Percentiles rank a stretch among this genome's conserved stretches.
phyloP scores from a whole-genome alignment of 1,140 invertebrate species.

The Wiebesia pumilae region DNA sequence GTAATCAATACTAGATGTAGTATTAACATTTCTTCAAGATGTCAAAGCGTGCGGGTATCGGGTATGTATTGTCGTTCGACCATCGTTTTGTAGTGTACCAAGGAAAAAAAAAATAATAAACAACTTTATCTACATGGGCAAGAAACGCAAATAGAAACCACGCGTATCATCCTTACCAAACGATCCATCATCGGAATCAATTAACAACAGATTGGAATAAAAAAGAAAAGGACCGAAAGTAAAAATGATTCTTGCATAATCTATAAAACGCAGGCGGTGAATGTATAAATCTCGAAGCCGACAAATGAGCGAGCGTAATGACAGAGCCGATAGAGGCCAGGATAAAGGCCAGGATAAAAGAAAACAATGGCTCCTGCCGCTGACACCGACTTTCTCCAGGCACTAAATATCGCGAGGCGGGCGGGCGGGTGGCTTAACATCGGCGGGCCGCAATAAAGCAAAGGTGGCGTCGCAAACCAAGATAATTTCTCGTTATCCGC shows the following conservation, averaged over 20 bases:
- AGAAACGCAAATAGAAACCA: neutral
- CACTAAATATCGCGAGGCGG: too few relatives aligned
- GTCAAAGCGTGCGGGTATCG: too few relatives aligned
- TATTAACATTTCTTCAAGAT: too few relatives aligned
- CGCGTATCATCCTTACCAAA: neutral
- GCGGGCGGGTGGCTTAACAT: too few relatives aligned
- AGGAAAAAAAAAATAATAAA: neutral
- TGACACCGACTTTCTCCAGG: neutral
- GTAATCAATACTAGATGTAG: too few relatives aligned
- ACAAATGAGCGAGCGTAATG: neutral
- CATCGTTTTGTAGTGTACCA: too few relatives aligned
- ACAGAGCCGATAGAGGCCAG: neutral
- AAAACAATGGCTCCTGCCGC: neutral
- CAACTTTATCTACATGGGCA: neutral
- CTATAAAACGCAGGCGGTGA: neutral
- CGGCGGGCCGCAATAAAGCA: too few relatives aligned
- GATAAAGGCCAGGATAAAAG: too few relatives aligned
- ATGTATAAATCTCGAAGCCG: neutral
- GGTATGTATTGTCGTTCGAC: too few relatives aligned
- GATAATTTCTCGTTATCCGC: slow-evolving; percentile 60
- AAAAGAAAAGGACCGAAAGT: neutral
- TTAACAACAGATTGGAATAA: neutral
- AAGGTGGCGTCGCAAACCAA: slow-evolving; percentile 59
- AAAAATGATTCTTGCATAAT: slow-evolving; percentile 26
- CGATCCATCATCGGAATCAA: slow-evolving; percentile 14